Conservation (phyloP, 2,888 invertebrate genomes). For the Heliconius hortense region DNA sequence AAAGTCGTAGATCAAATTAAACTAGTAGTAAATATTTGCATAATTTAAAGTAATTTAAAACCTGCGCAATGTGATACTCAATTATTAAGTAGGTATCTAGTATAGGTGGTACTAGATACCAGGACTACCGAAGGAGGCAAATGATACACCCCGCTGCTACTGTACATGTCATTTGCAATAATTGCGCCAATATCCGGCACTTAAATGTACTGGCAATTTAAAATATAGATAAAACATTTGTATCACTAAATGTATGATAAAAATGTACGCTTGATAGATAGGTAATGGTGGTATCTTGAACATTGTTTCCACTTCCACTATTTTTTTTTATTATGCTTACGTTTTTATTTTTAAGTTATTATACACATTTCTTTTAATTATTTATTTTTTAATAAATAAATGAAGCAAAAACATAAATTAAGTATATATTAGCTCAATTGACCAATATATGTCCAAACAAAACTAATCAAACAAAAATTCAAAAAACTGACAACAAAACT, state of each 20-base stretch:
- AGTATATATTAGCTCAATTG: background rate
- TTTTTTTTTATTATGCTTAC: no score
- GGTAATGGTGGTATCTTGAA: constrained; percentile 22
- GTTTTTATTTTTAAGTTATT: no score
- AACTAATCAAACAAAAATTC: background rate
- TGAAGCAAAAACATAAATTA: no score
- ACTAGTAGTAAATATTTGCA: background rate
- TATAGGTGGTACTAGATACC: background rate
- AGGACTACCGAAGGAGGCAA: constrained; percentile 34
- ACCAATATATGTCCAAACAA: background rate
- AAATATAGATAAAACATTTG: constrained; percentile 49
- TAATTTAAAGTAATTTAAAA: constrained; percentile 14
- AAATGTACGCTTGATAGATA: constrained; percentile 44
- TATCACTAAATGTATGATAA: constrained; percentile 45
- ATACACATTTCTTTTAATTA: no score
- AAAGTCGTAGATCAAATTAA: background rate
- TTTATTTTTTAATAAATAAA: no score
- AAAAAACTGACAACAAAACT: background rate
- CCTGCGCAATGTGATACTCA: background rate
- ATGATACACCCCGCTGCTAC: constrained; percentile 39
- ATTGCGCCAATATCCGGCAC: constrained; percentile 67
- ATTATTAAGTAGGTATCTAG: constrained; percentile 13
- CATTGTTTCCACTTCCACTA: background rate
- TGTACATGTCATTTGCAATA: constrained; percentile 50
- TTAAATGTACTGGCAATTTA: constrained; percentile 57